Percentiles rank a stretch among this genome's conserved stretches.
These are phyloP conservation scores for Sarcophaga carnaria DNA, from an alignment of 2,888 invertebrate genomes.

Conservation along the genomic window DNA sequence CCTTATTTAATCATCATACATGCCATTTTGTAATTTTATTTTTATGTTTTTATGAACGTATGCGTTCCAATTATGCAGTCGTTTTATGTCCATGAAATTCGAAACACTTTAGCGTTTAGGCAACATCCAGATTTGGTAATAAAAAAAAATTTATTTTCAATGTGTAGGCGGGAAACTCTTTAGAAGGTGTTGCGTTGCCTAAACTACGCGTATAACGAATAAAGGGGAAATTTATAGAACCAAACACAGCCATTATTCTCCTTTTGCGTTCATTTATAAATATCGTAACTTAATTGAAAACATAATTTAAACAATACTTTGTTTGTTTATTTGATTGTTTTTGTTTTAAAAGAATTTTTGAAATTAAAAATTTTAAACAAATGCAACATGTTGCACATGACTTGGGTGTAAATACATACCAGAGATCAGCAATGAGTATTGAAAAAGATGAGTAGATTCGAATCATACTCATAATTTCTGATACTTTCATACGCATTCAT, in stretches of 20 bases:
- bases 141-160: not conserved
- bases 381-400: not conserved
- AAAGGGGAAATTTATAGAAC: not conserved
- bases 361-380: not conserved
- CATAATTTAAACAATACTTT: not conserved
- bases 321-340: not conserved
- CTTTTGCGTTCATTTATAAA: not conserved
- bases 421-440: no score
- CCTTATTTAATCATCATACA: not conserved
- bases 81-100: slow-evolving; percentile 42
- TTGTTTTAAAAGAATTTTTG: not conserved
- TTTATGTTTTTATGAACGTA: not conserved
- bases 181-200: slow-evolving; percentile 23
- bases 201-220: not conserved
- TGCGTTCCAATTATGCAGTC: not conserved
- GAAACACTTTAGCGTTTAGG: slow-evolving; percentile 36
- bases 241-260: no score
- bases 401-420: no score
- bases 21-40: not conserved
- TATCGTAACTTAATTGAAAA: not conserved
- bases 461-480: no score
- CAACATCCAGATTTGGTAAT: slow-evolving; percentile 9
- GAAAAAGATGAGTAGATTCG: no score
- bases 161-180: slow-evolving; percentile 26
- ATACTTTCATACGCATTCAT: no score